These are phyloP conservation scores for Choristoneura fumiferana DNA, from an alignment of 1,140 invertebrate genomes.

Conservation along the genomic window DNA sequence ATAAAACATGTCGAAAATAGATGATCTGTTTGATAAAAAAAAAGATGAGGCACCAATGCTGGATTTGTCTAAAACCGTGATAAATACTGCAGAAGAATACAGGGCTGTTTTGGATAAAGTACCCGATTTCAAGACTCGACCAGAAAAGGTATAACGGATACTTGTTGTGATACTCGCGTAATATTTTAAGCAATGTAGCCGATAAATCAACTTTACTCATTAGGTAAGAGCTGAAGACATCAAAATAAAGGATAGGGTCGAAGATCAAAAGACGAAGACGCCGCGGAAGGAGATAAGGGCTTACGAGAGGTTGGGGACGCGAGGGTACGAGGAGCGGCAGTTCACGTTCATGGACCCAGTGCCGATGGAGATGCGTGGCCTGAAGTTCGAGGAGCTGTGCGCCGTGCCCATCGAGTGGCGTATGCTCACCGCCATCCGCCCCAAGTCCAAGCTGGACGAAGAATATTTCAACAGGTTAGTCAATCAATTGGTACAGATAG, in stretches of 20 bases:
- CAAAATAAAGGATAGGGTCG: constrained; percentile 82
- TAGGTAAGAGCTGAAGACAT: constrained; percentile 82
- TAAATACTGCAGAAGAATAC: constrained; percentile 89
- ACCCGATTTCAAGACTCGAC: constrained; percentile 92
- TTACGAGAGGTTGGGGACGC: constrained; percentile 73
- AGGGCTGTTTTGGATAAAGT: constrained; percentile 89
- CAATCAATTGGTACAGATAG: neutral
- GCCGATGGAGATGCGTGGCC: constrained; percentile 88
- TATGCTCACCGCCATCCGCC: constrained; percentile 92
- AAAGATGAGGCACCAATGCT: constrained; percentile 90
- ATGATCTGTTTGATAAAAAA: constrained; percentile 91
- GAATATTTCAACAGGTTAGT: constrained; percentile 90
- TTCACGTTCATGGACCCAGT: constrained; percentile 89
- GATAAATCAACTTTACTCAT: constrained; percentile 25
- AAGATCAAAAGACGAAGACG: constrained; percentile 83
- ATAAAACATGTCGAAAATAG: constrained; percentile 82
- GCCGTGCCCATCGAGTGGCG: constrained; percentile 94
- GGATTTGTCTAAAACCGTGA: constrained; percentile 89
- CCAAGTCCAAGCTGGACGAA: constrained; percentile 90
- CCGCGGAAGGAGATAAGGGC: constrained; percentile 82
- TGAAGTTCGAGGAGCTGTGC: constrained; percentile 89
- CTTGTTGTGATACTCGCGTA: neutral
- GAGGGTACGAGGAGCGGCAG: constrained; percentile 78
- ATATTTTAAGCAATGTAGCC: constrained; percentile 15
- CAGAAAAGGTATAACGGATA: constrained; percentile 85